Percentiles rank a stretch among this genome's conserved stretches.
phyloP scores from a whole-genome alignment of 2,113 vertebrate genomes.

The Axis porcinus region DNA sequence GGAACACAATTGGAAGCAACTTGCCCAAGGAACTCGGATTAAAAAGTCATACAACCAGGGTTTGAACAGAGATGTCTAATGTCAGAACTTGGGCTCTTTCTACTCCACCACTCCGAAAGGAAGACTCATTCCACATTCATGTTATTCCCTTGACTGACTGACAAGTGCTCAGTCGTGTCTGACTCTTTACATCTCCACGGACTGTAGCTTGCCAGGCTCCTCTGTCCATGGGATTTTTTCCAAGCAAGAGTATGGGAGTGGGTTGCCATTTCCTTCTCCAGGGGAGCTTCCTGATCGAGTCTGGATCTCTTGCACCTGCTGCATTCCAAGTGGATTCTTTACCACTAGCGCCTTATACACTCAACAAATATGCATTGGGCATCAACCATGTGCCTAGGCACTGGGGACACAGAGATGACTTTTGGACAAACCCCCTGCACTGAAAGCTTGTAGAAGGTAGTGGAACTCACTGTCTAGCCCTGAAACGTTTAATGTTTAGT shows the following conservation, averaged over 20 bases:
- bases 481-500: constrained; percentile 64
- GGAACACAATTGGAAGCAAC: not conserved
- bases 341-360: not conserved
- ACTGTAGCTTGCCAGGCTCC: not conserved
- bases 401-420: not conserved
- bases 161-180: not conserved
- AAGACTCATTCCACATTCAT: not conserved
- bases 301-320: not conserved
- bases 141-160: not conserved
- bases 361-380: not conserved
- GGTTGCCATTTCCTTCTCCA: not conserved
- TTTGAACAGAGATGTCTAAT: not conserved
- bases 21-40: not conserved
- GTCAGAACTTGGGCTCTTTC: not conserved
- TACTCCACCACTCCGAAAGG: not conserved
- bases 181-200: not conserved
- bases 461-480: constrained; percentile 29
- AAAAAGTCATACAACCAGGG: not conserved
- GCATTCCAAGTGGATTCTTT: not conserved
- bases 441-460: constrained; percentile 15
- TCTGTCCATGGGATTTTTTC: not conserved
- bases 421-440: not conserved
- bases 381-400: not conserved
- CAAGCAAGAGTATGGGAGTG: not conserved
- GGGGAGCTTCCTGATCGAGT: not conserved